Base-by-base conservation (phyloP, 2,888 invertebrate genomes). In the Fragum fragum region DNA sequence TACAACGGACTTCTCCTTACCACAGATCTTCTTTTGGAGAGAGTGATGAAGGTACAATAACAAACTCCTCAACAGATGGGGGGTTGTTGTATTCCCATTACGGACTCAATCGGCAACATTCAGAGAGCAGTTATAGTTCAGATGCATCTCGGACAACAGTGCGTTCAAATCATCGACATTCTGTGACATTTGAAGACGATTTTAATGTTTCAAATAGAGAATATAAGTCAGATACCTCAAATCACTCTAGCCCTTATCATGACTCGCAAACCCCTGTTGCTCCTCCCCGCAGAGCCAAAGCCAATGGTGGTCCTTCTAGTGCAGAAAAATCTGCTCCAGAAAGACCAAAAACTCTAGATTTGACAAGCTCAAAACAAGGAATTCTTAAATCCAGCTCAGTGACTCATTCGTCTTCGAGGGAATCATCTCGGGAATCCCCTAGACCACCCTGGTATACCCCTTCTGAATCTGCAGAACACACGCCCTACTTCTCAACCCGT, bases 401-500 rank as follows among this genome's bases (percentile, higher is more conserved):
- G 26, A 81, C 77, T 39, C 71, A 75, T n/a, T 81, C 82, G 0
- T 81, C 77, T 14, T 69, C 71, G 29, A 61, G 70, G 36, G 79
- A 76, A 18, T 75, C 75, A 9, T 86, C 86, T n/a, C 80, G 83
- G 0, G 86, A 86, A 53, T 86, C 86, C 6, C 85, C 81, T 7
- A 42, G 83, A 52, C 69, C 85, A 32, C 79, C 79, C 9, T 85
- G 86, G 85, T 84, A 79, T 26, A 85, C 88, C 9, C 85, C 88
- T 11, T 80, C 87, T 6, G 84, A 85, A 26, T 81, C 87, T 11
- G 86, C 73, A 7, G 98, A 98, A 90, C 98, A 98, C 92, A 97
- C 97, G 91, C 97, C 97, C 59, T 98, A 98, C 94, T 96, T 97
- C 88, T 98, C 98, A 11, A 98, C 98, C 1, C 86, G 92, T 74